Conservation (phyloP, 2,113 vertebrate species). For the Pomatorhinus ruficollis region DNA sequence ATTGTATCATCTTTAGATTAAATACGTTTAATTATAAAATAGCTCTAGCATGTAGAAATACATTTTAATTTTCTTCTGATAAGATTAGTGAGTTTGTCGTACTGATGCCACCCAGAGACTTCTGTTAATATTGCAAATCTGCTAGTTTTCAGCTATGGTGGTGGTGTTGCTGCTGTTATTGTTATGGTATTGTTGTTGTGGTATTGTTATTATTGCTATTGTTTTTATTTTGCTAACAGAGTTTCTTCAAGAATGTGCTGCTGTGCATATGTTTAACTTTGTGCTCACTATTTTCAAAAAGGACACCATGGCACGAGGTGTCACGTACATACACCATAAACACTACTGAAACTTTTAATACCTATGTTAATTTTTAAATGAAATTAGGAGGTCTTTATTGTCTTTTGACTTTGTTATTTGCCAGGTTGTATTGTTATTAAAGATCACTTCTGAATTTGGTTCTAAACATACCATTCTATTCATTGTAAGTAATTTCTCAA, state of each 20-base stretch:
- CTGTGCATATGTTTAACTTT: background rate
- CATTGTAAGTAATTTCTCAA: background rate
- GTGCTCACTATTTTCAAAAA: background rate
- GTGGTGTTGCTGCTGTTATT: background rate
- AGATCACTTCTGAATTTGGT: background rate
- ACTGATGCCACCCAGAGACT: slow-evolving; percentile 28
- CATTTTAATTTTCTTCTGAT: background rate
- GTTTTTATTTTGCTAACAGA: background rate
- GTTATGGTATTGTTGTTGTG: background rate
- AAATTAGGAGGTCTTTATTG: background rate
- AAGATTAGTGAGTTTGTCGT: background rate
- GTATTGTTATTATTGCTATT: background rate
- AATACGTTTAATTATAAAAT: background rate
- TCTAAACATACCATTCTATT: background rate
- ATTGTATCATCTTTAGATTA: background rate
- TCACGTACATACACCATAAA: background rate
- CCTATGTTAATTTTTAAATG: background rate
- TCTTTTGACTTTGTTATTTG: background rate
- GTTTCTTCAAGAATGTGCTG: background rate
- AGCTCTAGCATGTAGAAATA: background rate
- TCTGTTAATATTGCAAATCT: slow-evolving; percentile 40
- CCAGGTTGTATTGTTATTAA: background rate
- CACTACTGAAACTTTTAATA: background rate
- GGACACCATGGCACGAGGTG: background rate
- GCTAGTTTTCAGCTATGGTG: background rate